Conservation (phyloP, 2,888 invertebrate species). For the Drosophila glabriapex region DNA sequence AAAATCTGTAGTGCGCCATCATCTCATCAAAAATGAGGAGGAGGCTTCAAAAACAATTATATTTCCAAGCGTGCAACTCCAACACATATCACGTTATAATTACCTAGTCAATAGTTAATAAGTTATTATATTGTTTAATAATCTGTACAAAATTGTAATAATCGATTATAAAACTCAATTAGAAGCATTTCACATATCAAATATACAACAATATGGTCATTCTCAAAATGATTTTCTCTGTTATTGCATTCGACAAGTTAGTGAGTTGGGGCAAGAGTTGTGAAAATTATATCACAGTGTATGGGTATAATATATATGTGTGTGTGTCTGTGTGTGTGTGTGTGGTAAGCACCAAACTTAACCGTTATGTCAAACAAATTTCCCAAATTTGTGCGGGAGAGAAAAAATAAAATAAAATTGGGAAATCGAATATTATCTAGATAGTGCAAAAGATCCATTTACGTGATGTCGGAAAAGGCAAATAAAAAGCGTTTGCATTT, state of each 20-base stretch:
- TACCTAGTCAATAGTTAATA: neutral
- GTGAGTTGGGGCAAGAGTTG: neutral
- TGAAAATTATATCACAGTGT: neutral
- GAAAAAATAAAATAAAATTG: conserved; percentile 20
- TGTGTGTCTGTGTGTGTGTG: neutral
- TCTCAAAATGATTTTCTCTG: neutral
- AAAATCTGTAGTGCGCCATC: neutral
- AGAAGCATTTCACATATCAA: neutral
- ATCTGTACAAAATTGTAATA: neutral
- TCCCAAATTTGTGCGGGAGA: conserved; percentile 36
- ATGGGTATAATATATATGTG: neutral
- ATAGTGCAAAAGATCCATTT: conserved; percentile 77
- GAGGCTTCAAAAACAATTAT: neutral
- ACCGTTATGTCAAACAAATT: conserved; percentile 62
- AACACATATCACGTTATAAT: neutral
- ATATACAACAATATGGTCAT: neutral
- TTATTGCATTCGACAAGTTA: neutral
- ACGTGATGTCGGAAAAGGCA: conserved; percentile 73
- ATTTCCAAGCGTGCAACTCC: neutral
- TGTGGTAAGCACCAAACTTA: conserved; percentile 32
- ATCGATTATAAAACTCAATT: neutral
- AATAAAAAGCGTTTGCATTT: conserved; percentile 73
- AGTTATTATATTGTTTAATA: neutral
- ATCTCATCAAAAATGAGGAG: neutral
- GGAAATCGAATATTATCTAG: conserved; percentile 68